phyloP scores from a whole-genome alignment of 2,797 vertebrate species.

The Scarus forsteni region DNA sequence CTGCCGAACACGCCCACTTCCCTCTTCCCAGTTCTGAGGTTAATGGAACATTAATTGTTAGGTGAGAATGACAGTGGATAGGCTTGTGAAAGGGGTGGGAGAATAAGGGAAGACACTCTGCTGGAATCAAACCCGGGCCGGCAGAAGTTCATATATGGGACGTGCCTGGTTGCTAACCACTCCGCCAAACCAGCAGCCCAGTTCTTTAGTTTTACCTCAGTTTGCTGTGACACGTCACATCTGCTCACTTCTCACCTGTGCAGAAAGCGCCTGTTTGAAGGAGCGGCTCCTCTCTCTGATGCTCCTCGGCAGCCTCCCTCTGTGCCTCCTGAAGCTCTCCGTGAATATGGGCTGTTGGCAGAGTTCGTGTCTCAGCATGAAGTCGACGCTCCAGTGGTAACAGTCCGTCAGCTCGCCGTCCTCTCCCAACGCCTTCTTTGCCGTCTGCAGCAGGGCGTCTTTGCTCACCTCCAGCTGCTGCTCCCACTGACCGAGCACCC shows the following conservation, averaged over 20 bases:
- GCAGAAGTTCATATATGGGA: no score
- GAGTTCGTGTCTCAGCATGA: constrained; percentile 89
- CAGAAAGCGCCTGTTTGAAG: constrained; percentile 80
- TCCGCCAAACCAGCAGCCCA: no score
- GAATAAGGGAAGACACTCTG: no score
- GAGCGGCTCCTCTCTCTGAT: constrained; percentile 72
- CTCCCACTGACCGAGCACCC: constrained; percentile 89
- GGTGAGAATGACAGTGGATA: no score
- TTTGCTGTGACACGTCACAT: neutral
- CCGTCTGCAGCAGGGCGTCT: constrained; percentile 86
- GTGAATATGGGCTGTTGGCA: constrained; percentile 65
- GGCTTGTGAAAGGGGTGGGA: no score
- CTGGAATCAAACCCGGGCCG: no score
- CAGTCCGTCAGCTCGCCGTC: constrained; percentile 63
- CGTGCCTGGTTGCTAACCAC: no score
- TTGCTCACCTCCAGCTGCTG: constrained; percentile 89
- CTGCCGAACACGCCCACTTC: no score
- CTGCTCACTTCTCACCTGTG: constrained; percentile 40
- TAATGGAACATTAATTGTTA: no score
- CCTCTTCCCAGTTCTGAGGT: no score
- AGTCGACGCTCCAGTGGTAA: constrained; percentile 88
- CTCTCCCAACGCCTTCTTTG: constrained; percentile 66
- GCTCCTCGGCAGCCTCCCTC: constrained; percentile 71
- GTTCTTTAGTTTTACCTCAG: no score
- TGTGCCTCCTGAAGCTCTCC: constrained; percentile 36